Evolutionary conservation across 2,888 invertebrate species (phyloP).

Genomic region (Eupeodes luniger): DNA sequence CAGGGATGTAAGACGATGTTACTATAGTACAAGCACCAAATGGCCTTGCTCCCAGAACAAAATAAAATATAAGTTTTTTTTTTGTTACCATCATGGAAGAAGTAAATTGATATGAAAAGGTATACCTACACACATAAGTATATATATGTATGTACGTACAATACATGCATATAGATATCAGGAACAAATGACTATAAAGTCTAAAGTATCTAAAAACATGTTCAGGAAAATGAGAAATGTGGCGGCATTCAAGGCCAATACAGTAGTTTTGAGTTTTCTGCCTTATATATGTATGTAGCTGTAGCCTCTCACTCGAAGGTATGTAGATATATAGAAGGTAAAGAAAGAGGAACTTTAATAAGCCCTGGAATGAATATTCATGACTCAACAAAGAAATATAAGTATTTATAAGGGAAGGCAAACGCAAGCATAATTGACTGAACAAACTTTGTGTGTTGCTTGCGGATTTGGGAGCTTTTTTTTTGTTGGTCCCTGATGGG

Average conservation of each 20-base stretch:
- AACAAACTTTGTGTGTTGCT: slow-evolving; percentile 22
- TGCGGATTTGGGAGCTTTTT: slow-evolving; percentile 16
- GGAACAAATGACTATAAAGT: background rate
- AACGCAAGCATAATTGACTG: slow-evolving; percentile 41
- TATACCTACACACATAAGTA: background rate
- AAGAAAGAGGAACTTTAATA: slow-evolving; percentile 26
- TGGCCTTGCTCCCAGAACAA: slow-evolving; percentile 9
- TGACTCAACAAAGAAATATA: slow-evolving; percentile 27
- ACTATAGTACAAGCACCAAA: slow-evolving; percentile 4
- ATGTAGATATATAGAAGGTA: no score
- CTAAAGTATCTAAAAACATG: slow-evolving; percentile 39
- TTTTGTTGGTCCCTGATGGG: no score
- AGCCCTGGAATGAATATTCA: slow-evolving; percentile 63
- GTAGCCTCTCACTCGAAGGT: background rate
- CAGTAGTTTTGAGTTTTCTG: background rate
- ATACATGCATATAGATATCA: background rate
- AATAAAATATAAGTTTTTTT: slow-evolving; percentile 18
- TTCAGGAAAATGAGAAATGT: slow-evolving; percentile 47
- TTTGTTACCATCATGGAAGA: background rate
- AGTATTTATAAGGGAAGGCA: background rate
- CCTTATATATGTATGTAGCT: background rate
- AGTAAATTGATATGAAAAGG: slow-evolving; percentile 22
- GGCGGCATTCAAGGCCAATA: slow-evolving; percentile 49
- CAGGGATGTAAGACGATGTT: slow-evolving; percentile 46
- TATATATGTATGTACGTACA: background rate